phyloP scores from a whole-genome alignment of 2,888 invertebrate species.

The Bellardia pandia region DNA sequence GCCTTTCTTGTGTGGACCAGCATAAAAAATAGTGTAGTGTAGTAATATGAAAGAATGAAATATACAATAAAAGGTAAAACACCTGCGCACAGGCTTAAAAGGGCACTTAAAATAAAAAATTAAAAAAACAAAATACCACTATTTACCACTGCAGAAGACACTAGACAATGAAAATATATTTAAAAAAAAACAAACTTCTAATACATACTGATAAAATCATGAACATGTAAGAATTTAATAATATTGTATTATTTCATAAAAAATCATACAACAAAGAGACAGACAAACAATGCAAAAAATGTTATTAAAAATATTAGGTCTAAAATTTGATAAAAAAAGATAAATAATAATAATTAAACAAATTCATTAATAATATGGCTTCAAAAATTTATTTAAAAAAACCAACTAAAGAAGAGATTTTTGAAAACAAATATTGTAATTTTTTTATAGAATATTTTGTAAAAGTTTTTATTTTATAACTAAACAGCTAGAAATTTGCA shows the following conservation, averaged over 20 bases:
- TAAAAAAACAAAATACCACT: constrained; percentile 32
- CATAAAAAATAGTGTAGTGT: background rate
- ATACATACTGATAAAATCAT: constrained; percentile 66
- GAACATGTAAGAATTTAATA: constrained; percentile 66
- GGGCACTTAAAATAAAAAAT: constrained; percentile 18
- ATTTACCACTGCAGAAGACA: constrained; percentile 67
- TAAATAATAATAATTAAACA: background rate
- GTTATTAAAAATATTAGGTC: constrained; percentile 60
- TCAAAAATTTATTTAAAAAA: constrained; percentile 12
- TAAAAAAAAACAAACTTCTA: constrained; percentile 33
- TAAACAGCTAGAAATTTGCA: no score
- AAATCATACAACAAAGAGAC: background rate
- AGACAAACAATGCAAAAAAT: constrained; percentile 45
- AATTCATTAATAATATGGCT: constrained; percentile 21
- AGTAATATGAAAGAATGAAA: background rate
- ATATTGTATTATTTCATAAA: constrained; percentile 53
- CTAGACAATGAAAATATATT: constrained; percentile 69
- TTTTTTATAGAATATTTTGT: no score
- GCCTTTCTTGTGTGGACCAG: background rate
- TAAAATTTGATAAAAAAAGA: constrained; percentile 52
- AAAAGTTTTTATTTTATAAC: no score
- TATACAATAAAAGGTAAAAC: constrained; percentile 32
- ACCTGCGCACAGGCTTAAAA: constrained; percentile 61
- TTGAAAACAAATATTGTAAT: background rate
- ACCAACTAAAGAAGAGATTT: constrained; percentile 4